Percentiles rank a stretch among this genome's conserved stretches.
These are phyloP conservation scores for Lophius piscatorius DNA, from an alignment of 2,113 vertebrate species.

Conservation along the genomic window DNA sequence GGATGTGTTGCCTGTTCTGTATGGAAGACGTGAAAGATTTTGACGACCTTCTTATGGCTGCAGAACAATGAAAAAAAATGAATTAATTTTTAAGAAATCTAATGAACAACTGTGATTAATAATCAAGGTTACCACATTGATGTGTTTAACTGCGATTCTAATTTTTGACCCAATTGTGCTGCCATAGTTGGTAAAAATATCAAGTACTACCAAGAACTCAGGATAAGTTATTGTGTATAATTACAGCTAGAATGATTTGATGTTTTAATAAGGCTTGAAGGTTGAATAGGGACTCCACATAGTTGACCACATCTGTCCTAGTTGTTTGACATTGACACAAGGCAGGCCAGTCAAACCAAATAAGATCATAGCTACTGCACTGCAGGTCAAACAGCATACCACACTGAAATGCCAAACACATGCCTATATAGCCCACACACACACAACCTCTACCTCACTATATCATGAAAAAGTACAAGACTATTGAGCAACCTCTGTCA, in stretches of 20 bases:
- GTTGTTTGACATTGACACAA: constrained; percentile 48
- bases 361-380: constrained; percentile 50
- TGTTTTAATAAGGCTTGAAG: neutral
- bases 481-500: constrained; percentile 48
- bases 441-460: neutral
- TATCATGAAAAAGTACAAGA: constrained; percentile 21
- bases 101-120: no score
- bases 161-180: no score
- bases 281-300: neutral
- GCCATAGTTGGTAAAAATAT: no score
- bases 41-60: no score
- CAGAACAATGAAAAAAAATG: no score
- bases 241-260: neutral
- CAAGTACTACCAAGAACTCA: no score
- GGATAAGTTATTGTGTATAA: neutral
- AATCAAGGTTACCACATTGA: no score
- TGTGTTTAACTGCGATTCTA: no score
- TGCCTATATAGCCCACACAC: neutral
- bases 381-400: constrained; percentile 46
- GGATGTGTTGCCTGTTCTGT: no score
- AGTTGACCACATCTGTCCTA: constrained; percentile 24
- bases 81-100: no score
- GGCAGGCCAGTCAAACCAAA: constrained; percentile 37
- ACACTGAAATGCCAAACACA: constrained; percentile 1
- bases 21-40: no score